phyloP scores from a whole-genome alignment of 2,888 invertebrate species.

The Tridacna crocea region DNA sequence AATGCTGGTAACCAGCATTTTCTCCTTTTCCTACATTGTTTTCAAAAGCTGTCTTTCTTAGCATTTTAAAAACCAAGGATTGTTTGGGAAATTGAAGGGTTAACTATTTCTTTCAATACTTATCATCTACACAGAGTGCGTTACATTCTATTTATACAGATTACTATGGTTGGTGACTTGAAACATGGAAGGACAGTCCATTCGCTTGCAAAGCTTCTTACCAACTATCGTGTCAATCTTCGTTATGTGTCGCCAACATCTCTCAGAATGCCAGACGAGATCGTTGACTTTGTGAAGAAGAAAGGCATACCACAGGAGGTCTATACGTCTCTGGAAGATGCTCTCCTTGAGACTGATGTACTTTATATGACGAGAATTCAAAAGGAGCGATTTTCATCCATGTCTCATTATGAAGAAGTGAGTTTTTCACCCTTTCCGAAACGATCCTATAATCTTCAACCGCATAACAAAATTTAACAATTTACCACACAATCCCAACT shows the following conservation, averaged over 20 bases:
- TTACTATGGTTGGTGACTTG: conserved; percentile 99
- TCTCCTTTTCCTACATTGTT: too few species aligned
- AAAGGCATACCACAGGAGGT: conserved; percentile 85
- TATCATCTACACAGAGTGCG: too few species aligned
- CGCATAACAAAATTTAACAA: too few species aligned
- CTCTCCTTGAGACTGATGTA: conserved; percentile 96
- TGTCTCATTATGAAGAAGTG: conserved; percentile 93
- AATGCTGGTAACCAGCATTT: too few species aligned
- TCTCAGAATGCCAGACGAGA: conserved; percentile 95
- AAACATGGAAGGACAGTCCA: conserved; percentile 99
- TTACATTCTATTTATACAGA: conserved; percentile 83
- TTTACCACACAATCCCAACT: too few species aligned
- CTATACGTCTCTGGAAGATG: conserved; percentile 89
- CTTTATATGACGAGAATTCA: conserved; percentile 99
- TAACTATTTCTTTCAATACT: too few species aligned
- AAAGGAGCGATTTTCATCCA: conserved; percentile 93
- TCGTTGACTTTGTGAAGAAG: conserved; percentile 91
- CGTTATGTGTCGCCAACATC: conserved; percentile 95
- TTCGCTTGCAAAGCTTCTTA: conserved; percentile 96
- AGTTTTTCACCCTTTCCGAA: neutral
- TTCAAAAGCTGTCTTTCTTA: too few species aligned
- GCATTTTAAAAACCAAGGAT: too few species aligned
- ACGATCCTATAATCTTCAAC: neutral
- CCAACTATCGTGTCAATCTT: conserved; percentile 96
- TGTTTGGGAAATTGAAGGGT: too few species aligned